phyloP scores from a whole-genome alignment of 2,888 invertebrate species.

The Agapostemon virescens region DNA sequence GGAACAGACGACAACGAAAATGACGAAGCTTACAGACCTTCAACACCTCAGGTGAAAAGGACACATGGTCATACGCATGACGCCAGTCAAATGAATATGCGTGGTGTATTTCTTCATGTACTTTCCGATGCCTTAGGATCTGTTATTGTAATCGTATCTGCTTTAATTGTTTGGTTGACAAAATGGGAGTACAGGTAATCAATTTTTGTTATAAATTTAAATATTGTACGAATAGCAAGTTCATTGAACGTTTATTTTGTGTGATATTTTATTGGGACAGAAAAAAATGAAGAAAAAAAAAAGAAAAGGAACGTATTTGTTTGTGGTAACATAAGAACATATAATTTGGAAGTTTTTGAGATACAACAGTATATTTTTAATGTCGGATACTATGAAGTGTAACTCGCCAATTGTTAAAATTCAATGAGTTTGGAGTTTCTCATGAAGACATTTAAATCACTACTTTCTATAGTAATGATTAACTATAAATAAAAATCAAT shows the following conservation, averaged over 20 bases:
- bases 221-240: background rate
- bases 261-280: background rate
- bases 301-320: background rate
- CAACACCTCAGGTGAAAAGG: slow-evolving; percentile 72
- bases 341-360: background rate
- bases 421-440: background rate
- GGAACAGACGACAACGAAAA: slow-evolving; percentile 88
- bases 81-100: slow-evolving; percentile 97
- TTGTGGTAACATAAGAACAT: background rate
- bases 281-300: too few relatives aligned
- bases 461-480: background rate
- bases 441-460: background rate
- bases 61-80: slow-evolving; percentile 83
- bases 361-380: background rate
- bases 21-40: slow-evolving; percentile 83
- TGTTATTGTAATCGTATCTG: slow-evolving; percentile 93
- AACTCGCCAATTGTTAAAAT: background rate
- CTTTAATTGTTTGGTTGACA: slow-evolving; percentile 89
- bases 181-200: slow-evolving; percentile 87
- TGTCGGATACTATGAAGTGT: background rate
- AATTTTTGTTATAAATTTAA: background rate
- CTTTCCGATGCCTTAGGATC: slow-evolving; percentile 98
- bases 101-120: slow-evolving; percentile 99
- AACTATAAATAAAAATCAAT: background rate
- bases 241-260: background rate